These are phyloP conservation scores for Cyanoderma ruficeps DNA, from an alignment of 2,113 vertebrate genomes.

Conservation along the genomic window DNA sequence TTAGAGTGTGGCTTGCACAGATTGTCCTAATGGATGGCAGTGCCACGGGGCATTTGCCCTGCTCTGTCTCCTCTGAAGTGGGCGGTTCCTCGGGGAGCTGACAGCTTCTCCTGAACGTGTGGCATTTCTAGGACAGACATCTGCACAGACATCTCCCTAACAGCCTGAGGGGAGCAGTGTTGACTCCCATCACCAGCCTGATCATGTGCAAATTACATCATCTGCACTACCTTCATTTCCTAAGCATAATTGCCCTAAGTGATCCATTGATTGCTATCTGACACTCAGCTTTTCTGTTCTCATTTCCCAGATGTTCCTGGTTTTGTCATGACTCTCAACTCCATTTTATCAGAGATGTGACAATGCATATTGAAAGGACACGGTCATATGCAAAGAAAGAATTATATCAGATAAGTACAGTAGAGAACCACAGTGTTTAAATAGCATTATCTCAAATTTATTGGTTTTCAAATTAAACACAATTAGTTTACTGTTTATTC, in stretches of 20 bases:
- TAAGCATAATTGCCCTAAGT: constrained; percentile 10
- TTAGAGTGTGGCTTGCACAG: neutral
- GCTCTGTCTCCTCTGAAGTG: neutral
- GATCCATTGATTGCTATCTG: constrained; percentile 46
- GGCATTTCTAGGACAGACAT: constrained; percentile 56
- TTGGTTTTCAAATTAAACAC: neutral
- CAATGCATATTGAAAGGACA: neutral
- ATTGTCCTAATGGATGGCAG: constrained; percentile 6
- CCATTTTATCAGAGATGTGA: neutral
- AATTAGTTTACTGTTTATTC: neutral
- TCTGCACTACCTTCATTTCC: neutral
- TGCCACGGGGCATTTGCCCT: constrained; percentile 14
- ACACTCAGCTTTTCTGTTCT: constrained; percentile 6
- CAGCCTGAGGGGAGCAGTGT: neutral
- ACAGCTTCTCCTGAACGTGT: constrained; percentile 15
- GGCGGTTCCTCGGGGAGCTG: constrained; percentile 2
- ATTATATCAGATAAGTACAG: neutral
- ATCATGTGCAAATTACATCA: constrained; percentile 52
- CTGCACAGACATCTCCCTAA: neutral
- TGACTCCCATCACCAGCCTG: constrained; percentile 6
- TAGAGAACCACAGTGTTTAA: neutral
- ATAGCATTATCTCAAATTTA: neutral
- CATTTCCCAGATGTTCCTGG: constrained; percentile 38
- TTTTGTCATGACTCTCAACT: neutral
- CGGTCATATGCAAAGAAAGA: neutral